These are phyloP conservation scores for Siniperca undulata DNA, from an alignment of 2,797 vertebrate species.

Conservation along the genomic window DNA sequence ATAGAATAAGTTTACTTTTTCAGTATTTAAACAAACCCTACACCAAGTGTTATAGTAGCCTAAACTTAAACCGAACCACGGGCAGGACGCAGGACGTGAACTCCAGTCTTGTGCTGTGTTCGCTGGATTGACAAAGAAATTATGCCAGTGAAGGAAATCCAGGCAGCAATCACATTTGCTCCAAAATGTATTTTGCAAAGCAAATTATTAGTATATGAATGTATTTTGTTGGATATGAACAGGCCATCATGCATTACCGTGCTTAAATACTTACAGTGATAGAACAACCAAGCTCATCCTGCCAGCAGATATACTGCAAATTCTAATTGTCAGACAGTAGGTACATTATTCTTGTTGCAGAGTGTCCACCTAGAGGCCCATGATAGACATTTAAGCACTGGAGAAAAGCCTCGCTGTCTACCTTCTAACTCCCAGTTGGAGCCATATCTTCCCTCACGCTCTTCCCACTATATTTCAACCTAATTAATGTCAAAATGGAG, in stretches of 20 bases:
- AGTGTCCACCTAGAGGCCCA: conserved; percentile 44
- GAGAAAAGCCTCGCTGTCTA: conserved; percentile 53
- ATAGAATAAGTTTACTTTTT: not conserved
- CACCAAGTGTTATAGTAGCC: not conserved
- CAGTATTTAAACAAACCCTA: not conserved
- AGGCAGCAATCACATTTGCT: not conserved
- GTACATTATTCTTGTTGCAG: conserved; percentile 26
- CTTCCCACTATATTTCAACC: conserved; percentile 42
- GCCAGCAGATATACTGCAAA: conserved; percentile 19
- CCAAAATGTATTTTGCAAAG: not conserved
- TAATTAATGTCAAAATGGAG: conserved; percentile 74
- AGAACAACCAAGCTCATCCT: conserved; percentile 5
- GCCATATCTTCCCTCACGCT: conserved; percentile 25
- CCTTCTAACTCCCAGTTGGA: conserved; percentile 51
- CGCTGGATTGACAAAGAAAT: not conserved
- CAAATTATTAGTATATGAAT: not conserved
- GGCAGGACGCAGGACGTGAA: not conserved
- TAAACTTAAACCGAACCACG: not conserved
- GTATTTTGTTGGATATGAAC: not conserved
- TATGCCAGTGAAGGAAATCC: not conserved
- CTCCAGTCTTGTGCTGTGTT: not conserved
- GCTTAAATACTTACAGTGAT: not conserved
- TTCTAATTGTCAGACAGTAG: conserved; percentile 54
- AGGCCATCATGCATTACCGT: not conserved
- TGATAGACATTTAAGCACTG: conserved; percentile 59